phyloP scores from a whole-genome alignment of 2,888 invertebrate genomes.

The Calliphora vomitoria region DNA sequence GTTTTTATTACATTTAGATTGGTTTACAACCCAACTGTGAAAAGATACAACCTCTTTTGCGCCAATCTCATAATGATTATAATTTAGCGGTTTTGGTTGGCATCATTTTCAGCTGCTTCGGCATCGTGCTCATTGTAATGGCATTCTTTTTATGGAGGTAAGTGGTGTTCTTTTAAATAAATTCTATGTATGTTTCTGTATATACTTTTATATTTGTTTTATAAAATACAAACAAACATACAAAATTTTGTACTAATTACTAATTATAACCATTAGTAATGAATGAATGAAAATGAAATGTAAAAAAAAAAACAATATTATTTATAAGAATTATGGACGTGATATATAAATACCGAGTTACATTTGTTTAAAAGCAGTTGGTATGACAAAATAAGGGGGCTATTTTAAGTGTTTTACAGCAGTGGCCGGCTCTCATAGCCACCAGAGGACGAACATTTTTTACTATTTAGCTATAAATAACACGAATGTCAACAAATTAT shows the following conservation, averaged over 20 bases:
- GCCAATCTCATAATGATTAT: constrained; percentile 87
- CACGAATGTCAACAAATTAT: too few species aligned
- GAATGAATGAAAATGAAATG: constrained; percentile 43
- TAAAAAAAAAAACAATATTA: not conserved
- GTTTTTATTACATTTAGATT: constrained; percentile 84
- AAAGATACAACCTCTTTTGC: constrained; percentile 86
- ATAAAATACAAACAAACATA: not conserved
- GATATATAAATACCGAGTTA: not conserved
- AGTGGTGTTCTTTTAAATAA: constrained; percentile 81
- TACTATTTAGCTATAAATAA: too few species aligned
- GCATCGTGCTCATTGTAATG: constrained; percentile 88
- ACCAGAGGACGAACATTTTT: too few species aligned
- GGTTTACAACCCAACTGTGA: constrained; percentile 89
- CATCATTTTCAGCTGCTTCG: constrained; percentile 89
- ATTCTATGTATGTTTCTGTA: not conserved
- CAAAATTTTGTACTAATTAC: constrained; percentile 54
- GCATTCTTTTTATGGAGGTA: constrained; percentile 91
- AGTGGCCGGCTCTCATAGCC: too few species aligned
- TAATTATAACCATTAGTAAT: constrained; percentile 55
- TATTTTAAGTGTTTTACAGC: too few species aligned
- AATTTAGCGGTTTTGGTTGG: constrained; percentile 90
- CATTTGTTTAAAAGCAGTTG: not conserved
- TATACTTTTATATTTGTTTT: constrained; percentile 10
- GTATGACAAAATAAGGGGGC: too few species aligned
- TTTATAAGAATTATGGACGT: not conserved